Evolutionary conservation across 2,113 vertebrate species (phyloP).

Genomic region (Phylloscopus whistleri): DNA sequence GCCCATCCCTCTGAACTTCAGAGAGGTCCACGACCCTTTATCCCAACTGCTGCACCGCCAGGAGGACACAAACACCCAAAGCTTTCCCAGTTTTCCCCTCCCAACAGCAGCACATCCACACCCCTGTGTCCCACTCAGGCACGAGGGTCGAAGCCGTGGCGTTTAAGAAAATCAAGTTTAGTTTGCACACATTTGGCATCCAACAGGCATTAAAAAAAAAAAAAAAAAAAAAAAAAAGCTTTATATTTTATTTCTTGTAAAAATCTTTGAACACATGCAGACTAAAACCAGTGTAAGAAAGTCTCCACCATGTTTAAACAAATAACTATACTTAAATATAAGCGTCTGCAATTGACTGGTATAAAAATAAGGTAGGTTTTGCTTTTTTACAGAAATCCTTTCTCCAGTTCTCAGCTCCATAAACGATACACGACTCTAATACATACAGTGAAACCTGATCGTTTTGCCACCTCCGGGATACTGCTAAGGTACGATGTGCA

Average conservation of each 20-base stretch:
- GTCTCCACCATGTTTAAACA: conserved; percentile 85
- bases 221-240: conserved; percentile 56
- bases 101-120: neutral
- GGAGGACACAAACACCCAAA: neutral
- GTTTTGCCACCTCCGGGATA: conserved; percentile 65
- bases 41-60: fast-evolving
- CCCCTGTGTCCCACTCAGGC: fast-evolving
- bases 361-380: conserved; percentile 85
- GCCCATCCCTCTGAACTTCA: fast-evolving
- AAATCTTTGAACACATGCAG: conserved; percentile 95
- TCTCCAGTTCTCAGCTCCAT: conserved; percentile 78
- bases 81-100: no score
- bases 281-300: conserved; percentile 99
- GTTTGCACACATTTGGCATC: neutral
- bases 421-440: conserved; percentile 80
- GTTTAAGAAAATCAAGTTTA: neutral
- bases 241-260: conserved; percentile 88
- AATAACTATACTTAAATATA: conserved; percentile 85
- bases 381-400: conserved; percentile 75
- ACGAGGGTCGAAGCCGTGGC: fast-evolving
- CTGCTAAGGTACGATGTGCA: conserved; percentile 87
- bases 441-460: conserved; percentile 75
- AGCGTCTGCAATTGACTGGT: conserved; percentile 86
- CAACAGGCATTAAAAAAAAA: conserved; percentile 54
- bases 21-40: fast-evolving